Evolutionary conservation across 2,113 vertebrate species (phyloP).

Genomic region (Geothlypis trichas): DNA sequence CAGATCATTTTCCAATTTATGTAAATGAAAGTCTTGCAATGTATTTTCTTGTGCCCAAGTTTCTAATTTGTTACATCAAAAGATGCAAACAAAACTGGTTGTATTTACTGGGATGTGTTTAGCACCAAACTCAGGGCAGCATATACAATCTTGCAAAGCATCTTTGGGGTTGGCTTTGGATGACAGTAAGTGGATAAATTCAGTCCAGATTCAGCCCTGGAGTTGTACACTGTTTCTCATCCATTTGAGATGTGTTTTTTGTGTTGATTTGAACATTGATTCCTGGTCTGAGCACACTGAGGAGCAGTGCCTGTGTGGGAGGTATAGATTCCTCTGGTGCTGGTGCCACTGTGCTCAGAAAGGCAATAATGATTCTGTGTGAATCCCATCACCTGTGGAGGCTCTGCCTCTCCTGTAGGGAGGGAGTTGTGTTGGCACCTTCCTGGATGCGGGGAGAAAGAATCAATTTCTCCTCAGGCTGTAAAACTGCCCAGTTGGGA

Average conservation of each 20-base stretch:
- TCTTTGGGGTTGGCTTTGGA: neutral
- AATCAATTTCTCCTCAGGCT: neutral
- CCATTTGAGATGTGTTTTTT: neutral
- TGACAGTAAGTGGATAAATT: neutral
- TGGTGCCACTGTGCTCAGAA: neutral
- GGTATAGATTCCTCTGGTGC: fast-evolving
- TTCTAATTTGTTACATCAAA: neutral
- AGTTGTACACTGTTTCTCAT: neutral
- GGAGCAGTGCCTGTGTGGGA: neutral
- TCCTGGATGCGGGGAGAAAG: neutral
- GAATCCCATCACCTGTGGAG: neutral
- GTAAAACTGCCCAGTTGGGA: neutral
- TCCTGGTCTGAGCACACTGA: neutral
- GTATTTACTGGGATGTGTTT: neutral
- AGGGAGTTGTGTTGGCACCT: neutral
- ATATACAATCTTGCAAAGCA: neutral
- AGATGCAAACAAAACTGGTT: neutral
- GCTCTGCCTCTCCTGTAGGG: neutral
- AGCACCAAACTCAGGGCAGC: neutral
- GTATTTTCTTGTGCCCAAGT: neutral
- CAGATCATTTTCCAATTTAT: conserved; percentile 23
- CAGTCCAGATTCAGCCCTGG: neutral
- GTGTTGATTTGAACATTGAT: neutral
- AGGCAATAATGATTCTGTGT: fast-evolving
- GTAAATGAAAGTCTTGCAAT: neutral